Conservation (phyloP, 2,888 invertebrate species). For the Ormyrus thymus region DNA sequence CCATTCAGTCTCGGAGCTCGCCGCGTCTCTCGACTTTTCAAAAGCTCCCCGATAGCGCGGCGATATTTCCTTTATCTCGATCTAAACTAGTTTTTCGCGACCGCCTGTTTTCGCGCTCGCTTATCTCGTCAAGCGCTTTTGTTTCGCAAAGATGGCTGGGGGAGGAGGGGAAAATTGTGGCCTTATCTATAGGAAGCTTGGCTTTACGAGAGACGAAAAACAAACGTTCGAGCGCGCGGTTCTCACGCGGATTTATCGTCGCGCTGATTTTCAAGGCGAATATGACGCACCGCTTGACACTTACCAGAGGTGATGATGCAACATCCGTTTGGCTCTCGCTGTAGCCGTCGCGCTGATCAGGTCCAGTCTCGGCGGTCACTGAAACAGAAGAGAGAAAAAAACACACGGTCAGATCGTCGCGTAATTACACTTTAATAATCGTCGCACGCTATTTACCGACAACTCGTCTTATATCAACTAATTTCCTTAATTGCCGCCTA, state of each 20-base stretch:
- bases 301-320: conserved; percentile 66
- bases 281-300: conserved; percentile 51
- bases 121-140: conserved; percentile 4
- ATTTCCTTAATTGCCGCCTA: neutral
- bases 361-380: conserved; percentile 66
- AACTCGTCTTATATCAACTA: neutral
- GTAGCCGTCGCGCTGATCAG: conserved; percentile 62
- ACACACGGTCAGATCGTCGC: neutral
- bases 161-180: conserved; percentile 31
- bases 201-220: conserved; percentile 7
- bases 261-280: conserved; percentile 29
- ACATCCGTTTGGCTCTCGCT: conserved; percentile 64
- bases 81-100: too few relatives aligned
- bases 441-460: neutral
- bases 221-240: neutral
- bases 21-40: too few relatives aligned
- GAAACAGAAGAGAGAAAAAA: conserved; percentile 57
- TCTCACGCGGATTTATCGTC: conserved; percentile 46
- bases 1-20: too few relatives aligned
- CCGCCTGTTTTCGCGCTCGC: neutral
- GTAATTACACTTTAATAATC: neutral
- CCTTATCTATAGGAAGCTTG: conserved; percentile 36
- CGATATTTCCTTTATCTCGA: too few relatives aligned
- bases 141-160: neutral
- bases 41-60: too few relatives aligned